These are phyloP conservation scores for Neotoxoptera formosana DNA, from an alignment of 1,140 invertebrate genomes.

Conservation along the genomic window DNA sequence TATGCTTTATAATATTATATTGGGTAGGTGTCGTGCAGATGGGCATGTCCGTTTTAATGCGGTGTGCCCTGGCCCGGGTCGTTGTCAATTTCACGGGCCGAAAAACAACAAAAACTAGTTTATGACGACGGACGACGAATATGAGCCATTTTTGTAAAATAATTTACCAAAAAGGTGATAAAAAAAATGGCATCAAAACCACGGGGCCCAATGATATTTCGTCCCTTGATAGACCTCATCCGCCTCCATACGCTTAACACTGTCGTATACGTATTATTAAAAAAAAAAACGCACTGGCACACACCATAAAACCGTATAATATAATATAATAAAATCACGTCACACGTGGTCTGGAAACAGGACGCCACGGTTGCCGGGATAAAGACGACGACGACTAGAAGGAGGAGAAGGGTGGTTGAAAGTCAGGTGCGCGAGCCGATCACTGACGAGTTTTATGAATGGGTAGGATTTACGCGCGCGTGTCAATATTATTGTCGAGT, in stretches of 20 bases:
- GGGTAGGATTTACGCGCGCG: neutral
- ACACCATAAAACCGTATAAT: neutral
- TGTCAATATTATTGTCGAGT: slow-evolving; percentile 7
- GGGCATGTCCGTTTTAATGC: neutral
- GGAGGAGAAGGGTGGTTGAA: neutral
- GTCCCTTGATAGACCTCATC: neutral
- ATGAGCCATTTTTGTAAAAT: neutral
- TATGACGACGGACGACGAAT: neutral
- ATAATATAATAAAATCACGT: neutral
- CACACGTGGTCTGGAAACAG: neutral
- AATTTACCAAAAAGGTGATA: neutral
- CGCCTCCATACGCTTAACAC: neutral
- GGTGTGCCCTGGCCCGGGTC: neutral
- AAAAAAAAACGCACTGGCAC: neutral
- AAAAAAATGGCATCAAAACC: neutral
- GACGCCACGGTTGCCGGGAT: no score
- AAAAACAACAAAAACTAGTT: neutral
- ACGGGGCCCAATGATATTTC: neutral
- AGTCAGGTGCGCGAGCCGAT: neutral
- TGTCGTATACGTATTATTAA: neutral
- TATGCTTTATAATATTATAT: no score
- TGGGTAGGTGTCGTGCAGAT: neutral
- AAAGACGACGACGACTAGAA: neutral
- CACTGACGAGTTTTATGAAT: neutral
- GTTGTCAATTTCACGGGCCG: neutral